phyloP scores from a whole-genome alignment of 2,888 invertebrate genomes.

The Heliconius aoede region DNA sequence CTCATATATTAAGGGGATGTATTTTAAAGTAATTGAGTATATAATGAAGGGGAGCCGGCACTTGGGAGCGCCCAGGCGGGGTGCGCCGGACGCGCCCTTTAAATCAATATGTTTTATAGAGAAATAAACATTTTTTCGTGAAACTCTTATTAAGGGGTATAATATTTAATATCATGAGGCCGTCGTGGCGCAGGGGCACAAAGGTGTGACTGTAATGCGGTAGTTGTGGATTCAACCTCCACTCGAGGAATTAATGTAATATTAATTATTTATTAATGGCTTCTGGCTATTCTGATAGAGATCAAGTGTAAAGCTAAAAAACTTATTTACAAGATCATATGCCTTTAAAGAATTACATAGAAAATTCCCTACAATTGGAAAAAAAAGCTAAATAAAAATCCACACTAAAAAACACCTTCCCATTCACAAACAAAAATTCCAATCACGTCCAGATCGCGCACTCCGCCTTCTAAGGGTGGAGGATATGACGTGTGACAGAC shows the following conservation, averaged over 20 bases:
- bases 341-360: too few relatives aligned
- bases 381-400: neutral
- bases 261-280: too few relatives aligned
- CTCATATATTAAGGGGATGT: conserved; percentile 22
- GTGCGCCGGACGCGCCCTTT: conserved; percentile 24
- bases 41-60: conserved; percentile 27
- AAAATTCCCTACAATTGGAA: too few relatives aligned
- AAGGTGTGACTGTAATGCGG: too few relatives aligned
- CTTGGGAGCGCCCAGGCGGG: conserved; percentile 29
- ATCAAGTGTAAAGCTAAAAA: too few relatives aligned
- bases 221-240: too few relatives aligned
- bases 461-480: conserved; percentile 14
- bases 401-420: neutral
- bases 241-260: too few relatives aligned
- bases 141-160: neutral
- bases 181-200: too few relatives aligned
- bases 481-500: conserved; percentile 34
- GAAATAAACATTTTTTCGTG: neutral
- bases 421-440: neutral
- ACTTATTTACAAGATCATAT: too few relatives aligned
- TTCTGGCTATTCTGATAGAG: too few relatives aligned
- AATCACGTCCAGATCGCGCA: neutral
- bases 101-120: conserved; percentile 20
- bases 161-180: neutral
- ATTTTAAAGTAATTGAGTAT: conserved; percentile 42